phyloP scores from a whole-genome alignment of 2,888 invertebrate genomes.

The Drosophila demipolita region DNA sequence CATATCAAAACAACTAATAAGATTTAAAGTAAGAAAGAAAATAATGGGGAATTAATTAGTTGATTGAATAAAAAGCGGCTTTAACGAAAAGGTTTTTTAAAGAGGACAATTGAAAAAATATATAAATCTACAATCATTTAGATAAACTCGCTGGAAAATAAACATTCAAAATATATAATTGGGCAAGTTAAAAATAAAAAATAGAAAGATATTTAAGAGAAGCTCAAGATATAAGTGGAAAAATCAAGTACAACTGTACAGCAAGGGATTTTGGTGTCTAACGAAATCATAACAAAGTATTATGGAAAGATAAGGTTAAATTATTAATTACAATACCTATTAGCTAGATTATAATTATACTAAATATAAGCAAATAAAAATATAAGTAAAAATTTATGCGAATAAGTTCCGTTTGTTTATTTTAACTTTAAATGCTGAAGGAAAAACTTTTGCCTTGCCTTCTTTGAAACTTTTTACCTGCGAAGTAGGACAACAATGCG shows the following conservation, averaged over 20 bases:
- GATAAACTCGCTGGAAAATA: background rate
- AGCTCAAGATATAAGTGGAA: background rate
- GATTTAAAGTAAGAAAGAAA: background rate
- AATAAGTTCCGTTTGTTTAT: conserved; percentile 21
- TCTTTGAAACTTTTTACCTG: conserved; percentile 33
- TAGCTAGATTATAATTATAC: conserved; percentile 25
- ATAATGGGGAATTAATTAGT: background rate
- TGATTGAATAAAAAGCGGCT: background rate
- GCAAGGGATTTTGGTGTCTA: background rate
- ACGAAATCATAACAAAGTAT: conserved; percentile 38
- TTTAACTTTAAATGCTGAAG: conserved; percentile 23
- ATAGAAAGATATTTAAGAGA: background rate
- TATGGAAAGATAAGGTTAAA: conserved; percentile 13
- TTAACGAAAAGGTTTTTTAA: background rate
- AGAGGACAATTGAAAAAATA: background rate
- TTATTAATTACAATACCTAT: background rate
- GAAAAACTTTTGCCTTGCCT: conserved; percentile 36
- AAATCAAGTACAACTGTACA: background rate
- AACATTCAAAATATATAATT: background rate
- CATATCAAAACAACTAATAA: conserved; percentile 19
- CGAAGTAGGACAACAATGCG: conserved; percentile 41
- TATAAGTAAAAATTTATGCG: conserved; percentile 20
- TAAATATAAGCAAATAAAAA: conserved; percentile 19
- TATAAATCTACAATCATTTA: background rate
- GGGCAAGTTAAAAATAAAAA: background rate